Base-by-base conservation (phyloP, 2,113 vertebrate species). In the Dicrurus megarhynchus region DNA sequence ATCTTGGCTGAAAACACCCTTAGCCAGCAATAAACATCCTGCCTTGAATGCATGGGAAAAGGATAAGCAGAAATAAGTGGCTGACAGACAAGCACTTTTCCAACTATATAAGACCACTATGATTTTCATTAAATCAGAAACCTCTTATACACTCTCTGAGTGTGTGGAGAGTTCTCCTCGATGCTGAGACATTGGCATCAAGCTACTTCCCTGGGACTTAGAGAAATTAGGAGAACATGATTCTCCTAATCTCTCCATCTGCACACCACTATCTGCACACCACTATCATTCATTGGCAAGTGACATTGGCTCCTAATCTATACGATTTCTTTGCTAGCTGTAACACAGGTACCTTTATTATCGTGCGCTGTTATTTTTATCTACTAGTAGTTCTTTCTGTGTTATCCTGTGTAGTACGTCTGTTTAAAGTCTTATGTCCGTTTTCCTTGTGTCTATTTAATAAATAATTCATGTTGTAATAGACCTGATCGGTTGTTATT, bases 161-260 rank as follows among this genome's bases (percentile, higher is more conserved):
- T 39, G 18, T 47, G 14, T 39, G n/a, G 17, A 33, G 57, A 18
- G 49, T 12, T 84, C 22, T 63, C 33, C 21, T 63, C 1, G 2
- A 22, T 27, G 27, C 14, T 46, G 41, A 64, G 28, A 33, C 1
- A 3, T 23, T 55, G 59, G 10, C 16, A 28, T 10, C 0, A 0
- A 33, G 33, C 33, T 9, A 63, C 2, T n/a, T 19, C 41, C 15
- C 23, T 47, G 11, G 11, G 11, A 39, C 0, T 64, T 41, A 41
- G 41, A 64, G 59, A 64, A 84, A 56, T 64, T n/a, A 56, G 12
- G 28, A n/a, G 41, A 19, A n/a, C n/a, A n/a, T n/a, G n/a, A n/a
- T n/a, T n/a, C n/a, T n/a, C n/a, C n/a, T n/a, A n/a, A n/a, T n/a
- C n/a, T n/a, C n/a, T n/a, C n/a, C 4, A 33, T 46, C 9, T 64